These are phyloP conservation scores for Pogonocichla stellata DNA, from an alignment of 2,113 vertebrate species.

Conservation along the genomic window DNA sequence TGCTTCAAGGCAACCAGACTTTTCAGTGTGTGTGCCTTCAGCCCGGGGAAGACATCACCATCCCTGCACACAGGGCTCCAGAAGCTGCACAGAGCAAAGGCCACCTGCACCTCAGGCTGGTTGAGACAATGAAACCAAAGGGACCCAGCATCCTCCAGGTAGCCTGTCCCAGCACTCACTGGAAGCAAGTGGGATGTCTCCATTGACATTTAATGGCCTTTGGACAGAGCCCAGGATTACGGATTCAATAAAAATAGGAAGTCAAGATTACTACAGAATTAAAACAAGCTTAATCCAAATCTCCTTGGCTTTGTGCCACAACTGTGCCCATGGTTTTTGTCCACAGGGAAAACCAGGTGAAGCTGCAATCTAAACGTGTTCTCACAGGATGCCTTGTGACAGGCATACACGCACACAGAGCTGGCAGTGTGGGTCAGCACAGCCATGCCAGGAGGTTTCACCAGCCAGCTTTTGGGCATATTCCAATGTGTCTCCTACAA, in stretches of 20 bases:
- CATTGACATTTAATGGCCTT: not conserved
- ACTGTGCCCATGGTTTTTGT: fast-evolving
- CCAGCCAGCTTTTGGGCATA: not conserved
- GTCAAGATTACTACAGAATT: conserved; percentile 38
- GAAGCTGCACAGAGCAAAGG: not conserved
- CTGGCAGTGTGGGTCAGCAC: fast-evolving
- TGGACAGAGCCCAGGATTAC: not conserved
- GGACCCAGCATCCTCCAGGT: fast-evolving
- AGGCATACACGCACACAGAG: fast-evolving
- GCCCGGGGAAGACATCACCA: fast-evolving
- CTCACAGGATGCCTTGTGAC: not conserved
- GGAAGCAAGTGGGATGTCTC: not conserved
- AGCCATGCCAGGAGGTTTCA: not conserved
- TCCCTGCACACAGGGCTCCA: not conserved
- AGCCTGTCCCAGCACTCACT: not conserved
- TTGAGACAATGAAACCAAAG: not conserved
- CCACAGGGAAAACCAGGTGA: not conserved
- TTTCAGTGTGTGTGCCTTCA: not conserved
- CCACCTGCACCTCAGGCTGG: not conserved
- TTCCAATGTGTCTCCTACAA: not conserved
- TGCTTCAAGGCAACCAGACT: fast-evolving
- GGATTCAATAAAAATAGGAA: conserved; percentile 33
- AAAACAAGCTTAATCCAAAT: conserved; percentile 54
- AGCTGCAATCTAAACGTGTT: not conserved
- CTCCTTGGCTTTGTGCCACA: not conserved